These are phyloP conservation scores for Acrocephalus arundinaceus DNA, from an alignment of 2,113 vertebrate species.

Conservation along the genomic window DNA sequence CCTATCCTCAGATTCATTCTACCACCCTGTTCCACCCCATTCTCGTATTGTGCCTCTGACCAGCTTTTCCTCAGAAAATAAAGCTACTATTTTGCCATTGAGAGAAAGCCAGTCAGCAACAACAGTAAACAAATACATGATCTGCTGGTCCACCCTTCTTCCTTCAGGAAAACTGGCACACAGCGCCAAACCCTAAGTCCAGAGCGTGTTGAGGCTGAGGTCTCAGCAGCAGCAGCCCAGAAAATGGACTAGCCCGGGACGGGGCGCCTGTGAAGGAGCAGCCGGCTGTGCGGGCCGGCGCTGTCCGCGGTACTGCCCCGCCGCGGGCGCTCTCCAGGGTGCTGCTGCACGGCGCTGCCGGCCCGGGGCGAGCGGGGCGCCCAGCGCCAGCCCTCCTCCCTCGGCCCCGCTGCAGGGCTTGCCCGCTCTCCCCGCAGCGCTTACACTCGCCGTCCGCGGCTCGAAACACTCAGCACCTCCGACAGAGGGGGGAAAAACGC, in stretches of 20 bases:
- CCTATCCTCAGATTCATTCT: background rate
- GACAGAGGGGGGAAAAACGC: rapidly evolving
- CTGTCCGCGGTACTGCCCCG: background rate
- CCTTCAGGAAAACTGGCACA: background rate
- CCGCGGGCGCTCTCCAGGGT: background rate
- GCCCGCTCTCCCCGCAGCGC: background rate
- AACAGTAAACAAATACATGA: background rate
- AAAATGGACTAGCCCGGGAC: background rate
- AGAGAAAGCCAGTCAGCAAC: background rate
- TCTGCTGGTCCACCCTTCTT: background rate
- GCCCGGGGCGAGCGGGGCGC: rapidly evolving
- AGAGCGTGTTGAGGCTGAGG: background rate
- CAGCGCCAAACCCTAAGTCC: background rate
- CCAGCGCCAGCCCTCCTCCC: background rate
- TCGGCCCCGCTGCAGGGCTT: background rate
- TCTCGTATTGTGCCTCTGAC: background rate
- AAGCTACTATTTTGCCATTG: background rate
- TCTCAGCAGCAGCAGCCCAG: background rate
- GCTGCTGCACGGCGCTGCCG: background rate
- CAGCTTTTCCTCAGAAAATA: background rate
- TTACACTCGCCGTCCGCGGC: background rate
- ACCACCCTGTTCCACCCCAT: background rate
- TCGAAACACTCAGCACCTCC: background rate
- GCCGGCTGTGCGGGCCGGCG: rapidly evolving
- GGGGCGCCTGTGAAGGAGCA: rapidly evolving